These are phyloP conservation scores for Lasioglossum figueresi DNA, from an alignment of 2,888 invertebrate species.

Conservation along the genomic window DNA sequence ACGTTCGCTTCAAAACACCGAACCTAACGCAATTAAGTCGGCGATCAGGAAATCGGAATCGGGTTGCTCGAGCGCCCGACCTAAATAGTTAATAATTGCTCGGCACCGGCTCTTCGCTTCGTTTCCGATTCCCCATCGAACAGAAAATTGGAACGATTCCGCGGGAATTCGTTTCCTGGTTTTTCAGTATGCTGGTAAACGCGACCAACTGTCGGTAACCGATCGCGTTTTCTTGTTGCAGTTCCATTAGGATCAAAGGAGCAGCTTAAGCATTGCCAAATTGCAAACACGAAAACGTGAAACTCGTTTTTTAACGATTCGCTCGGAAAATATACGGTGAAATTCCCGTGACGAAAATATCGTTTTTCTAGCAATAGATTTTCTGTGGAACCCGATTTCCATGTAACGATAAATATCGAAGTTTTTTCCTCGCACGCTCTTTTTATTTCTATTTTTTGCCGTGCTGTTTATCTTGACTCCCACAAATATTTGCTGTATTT, in stretches of 20 bases:
- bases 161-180: constrained; percentile 5
- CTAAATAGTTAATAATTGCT: constrained; percentile 46
- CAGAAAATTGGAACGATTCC: constrained; percentile 13
- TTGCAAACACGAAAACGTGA: constrained; percentile 46
- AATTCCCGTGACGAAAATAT: not conserved
- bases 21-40: constrained; percentile 37
- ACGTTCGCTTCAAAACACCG: constrained; percentile 41
- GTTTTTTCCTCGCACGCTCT: not conserved
- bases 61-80: constrained; percentile 16
- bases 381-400: not conserved
- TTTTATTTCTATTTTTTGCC: not conserved
- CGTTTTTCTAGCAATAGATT: not conserved
- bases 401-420: not conserved
- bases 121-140: constrained; percentile 1
- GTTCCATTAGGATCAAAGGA: not conserved
- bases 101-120: not conserved
- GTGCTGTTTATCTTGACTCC: not conserved
- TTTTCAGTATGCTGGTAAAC: not conserved
- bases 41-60: constrained; percentile 35
- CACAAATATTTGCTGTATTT: not conserved
- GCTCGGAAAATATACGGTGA: not conserved
- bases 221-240: not conserved
- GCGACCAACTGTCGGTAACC: not conserved
- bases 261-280: not conserved
- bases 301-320: not conserved